phyloP scores from a whole-genome alignment of 2,797 vertebrate species.

The Ctenosaura bakeri region DNA sequence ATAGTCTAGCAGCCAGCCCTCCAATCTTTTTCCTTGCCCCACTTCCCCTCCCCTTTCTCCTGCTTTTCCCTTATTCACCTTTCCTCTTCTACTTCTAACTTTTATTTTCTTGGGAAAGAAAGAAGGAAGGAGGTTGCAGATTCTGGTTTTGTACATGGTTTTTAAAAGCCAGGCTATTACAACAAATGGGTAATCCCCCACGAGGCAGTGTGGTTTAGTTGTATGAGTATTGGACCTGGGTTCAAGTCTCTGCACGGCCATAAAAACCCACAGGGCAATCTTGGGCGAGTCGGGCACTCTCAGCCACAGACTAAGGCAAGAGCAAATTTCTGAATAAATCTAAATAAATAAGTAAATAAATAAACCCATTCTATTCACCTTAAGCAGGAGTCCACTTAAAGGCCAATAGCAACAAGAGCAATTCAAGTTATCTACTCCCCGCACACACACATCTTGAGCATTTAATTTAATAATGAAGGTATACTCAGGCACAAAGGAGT shows the following conservation, averaged over 20 bases:
- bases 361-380: no score
- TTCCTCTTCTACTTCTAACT: slow-evolving; percentile 61
- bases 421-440: no score
- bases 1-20: slow-evolving; percentile 77
- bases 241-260: no score
- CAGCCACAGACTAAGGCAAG: no score
- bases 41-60: slow-evolving; percentile 51
- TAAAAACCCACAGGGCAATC: no score
- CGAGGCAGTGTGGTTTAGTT: no score
- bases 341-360: no score
- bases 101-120: background rate
- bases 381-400: no score
- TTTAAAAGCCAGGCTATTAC: slow-evolving; percentile 1
- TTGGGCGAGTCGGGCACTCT: no score
- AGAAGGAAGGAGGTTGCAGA: slow-evolving; percentile 57
- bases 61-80: background rate
- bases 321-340: background rate
- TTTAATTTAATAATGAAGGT: background rate
- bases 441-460: background rate
- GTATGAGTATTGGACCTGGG: no score
- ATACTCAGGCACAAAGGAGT: background rate
- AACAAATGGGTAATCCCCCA: background rate
- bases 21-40: slow-evolving; percentile 72
- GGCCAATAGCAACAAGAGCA: no score
- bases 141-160: background rate